A percentile compares a stretch with the other conserved stretches of the same genome.
Evolutionary conservation across 2,113 vertebrate species (phyloP).

Genomic region (Oxygymnocypris stewartii): DNA sequence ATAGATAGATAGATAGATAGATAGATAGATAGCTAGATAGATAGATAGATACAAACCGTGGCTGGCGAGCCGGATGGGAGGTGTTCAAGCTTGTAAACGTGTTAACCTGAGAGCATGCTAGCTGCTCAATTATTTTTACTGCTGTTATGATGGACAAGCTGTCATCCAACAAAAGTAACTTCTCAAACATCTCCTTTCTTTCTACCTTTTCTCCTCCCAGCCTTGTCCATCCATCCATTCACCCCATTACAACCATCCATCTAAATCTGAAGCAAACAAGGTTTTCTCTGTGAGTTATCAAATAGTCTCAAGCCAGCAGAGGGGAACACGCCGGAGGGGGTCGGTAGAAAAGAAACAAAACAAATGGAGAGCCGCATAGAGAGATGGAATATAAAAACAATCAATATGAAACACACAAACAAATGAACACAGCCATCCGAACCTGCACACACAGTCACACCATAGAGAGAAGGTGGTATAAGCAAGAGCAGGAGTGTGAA

Average conservation of each 20-base stretch:
- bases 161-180: neutral
- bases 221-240: constrained; percentile 22
- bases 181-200: neutral
- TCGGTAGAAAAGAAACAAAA: constrained; percentile 40
- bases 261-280: constrained; percentile 45
- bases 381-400: constrained; percentile 45
- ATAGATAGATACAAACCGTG: neutral
- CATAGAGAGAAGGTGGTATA: constrained; percentile 7
- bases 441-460: constrained; percentile 28
- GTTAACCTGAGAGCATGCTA: no score
- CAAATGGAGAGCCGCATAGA: constrained; percentile 39
- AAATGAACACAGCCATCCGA: constrained; percentile 4
- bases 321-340: constrained; percentile 37
- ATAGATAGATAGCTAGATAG: neutral
- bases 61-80: neutral
- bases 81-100: no score
- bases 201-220: neutral
- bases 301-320: constrained; percentile 48
- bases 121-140: neutral
- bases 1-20: neutral
- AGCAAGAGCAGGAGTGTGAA: neutral
- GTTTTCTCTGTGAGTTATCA: constrained; percentile 33
- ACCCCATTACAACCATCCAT: constrained; percentile 30
- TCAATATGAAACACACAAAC: constrained; percentile 19
- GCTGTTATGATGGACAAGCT: neutral